Evolutionary conservation across 2,113 vertebrate species (phyloP).

Genomic region (Notiomystis cincta): DNA sequence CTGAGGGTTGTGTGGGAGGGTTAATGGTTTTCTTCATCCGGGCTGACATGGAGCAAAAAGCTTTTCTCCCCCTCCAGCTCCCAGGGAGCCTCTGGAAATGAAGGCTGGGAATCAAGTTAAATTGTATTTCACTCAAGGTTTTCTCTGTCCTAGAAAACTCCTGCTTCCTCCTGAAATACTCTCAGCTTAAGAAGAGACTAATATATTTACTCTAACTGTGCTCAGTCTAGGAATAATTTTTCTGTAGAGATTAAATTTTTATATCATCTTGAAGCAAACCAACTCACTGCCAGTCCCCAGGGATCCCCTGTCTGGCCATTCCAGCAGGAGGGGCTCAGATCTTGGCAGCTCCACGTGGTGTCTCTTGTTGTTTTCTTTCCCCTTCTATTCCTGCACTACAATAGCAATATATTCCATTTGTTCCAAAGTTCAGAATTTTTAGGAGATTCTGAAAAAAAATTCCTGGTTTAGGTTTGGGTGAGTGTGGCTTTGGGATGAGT

Average conservation of each 20-base stretch:
- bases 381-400: not conserved
- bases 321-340: not conserved
- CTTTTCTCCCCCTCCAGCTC: not conserved
- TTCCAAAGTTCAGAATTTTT: not conserved
- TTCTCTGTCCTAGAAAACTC: not conserved
- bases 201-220: slow-evolving; percentile 19
- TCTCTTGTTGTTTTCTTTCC: not conserved
- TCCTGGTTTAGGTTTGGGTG: not conserved
- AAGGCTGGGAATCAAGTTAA: not conserved
- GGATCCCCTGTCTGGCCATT: not conserved
- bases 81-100: not conserved
- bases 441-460: not conserved
- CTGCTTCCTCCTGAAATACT: not conserved
- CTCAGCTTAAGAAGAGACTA: not conserved
- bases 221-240: slow-evolving; percentile 24
- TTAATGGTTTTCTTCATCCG: not conserved
- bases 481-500: not conserved
- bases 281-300: not conserved
- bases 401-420: not conserved
- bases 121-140: not conserved
- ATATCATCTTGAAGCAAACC: not conserved
- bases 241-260: slow-evolving; percentile 37
- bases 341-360: not conserved
- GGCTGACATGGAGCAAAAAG: not conserved
- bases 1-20: not conserved